Evolutionary conservation across 2,113 vertebrate species (phyloP).

Genomic region (Sardina pilchardus): DNA sequence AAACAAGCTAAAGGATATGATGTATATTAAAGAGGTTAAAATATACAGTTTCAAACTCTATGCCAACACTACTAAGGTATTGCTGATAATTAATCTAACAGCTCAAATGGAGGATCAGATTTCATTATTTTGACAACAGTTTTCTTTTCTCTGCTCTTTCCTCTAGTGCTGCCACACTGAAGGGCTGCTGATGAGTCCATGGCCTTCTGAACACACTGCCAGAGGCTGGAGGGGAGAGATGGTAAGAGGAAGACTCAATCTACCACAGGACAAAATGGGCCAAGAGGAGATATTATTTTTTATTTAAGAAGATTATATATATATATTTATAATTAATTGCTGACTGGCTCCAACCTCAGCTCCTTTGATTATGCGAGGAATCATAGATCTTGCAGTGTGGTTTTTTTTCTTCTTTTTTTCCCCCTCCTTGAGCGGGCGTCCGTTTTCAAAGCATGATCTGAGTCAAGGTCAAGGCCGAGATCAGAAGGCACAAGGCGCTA

Average conservation of each 20-base stretch:
- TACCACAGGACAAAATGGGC: constrained; percentile 67
- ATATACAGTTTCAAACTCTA: not conserved
- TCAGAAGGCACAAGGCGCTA: constrained; percentile 37
- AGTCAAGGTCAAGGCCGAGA: constrained; percentile 33
- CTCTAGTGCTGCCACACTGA: constrained; percentile 86
- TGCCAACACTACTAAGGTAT: not conserved
- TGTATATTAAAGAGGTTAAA: no score
- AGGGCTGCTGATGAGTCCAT: constrained; percentile 78
- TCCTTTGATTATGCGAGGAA: constrained; percentile 39
- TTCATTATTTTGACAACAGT: not conserved
- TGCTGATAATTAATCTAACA: not conserved
- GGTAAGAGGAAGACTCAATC: constrained; percentile 54
- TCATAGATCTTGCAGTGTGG: not conserved
- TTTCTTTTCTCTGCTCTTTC: constrained; percentile 65
- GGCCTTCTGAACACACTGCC: constrained; percentile 65
- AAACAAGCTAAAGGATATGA: no score
- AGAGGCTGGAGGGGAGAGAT: constrained; percentile 48
- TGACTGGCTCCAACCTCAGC: constrained; percentile 42
- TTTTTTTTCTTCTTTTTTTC: constrained; percentile 20
- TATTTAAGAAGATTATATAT: constrained; percentile 74
- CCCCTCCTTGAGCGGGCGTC: constrained; percentile 18
- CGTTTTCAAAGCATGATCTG: constrained; percentile 32
- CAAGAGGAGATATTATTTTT: constrained; percentile 68
- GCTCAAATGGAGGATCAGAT: not conserved
- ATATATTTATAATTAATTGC: constrained; percentile 76